These are phyloP conservation scores for Prionace glauca DNA, from an alignment of 2,797 vertebrate genomes.

Conservation along the genomic window DNA sequence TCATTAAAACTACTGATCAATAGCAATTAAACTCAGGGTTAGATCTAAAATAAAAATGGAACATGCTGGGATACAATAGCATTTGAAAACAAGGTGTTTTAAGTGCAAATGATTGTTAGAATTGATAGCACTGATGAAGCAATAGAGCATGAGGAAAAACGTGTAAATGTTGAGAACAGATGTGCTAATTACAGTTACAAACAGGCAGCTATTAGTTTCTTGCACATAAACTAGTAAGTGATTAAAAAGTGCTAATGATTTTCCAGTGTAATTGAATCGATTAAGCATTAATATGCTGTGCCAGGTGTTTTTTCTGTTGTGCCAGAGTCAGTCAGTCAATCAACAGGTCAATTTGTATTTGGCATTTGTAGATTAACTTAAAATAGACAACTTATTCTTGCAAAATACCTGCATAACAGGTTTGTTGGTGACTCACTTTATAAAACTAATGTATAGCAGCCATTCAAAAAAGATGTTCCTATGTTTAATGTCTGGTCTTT, in stretches of 20 bases:
- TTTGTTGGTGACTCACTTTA: not conserved
- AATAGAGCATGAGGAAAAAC: not conserved
- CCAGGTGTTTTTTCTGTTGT: not conserved
- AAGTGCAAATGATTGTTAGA: not conserved
- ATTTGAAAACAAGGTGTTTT: not conserved
- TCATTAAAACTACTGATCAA: not conserved
- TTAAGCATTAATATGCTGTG: not conserved
- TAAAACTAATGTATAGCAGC: not conserved
- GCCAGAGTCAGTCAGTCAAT: not conserved
- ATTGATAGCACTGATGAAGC: not conserved
- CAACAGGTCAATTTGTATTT: not conserved
- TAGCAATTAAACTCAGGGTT: not conserved
- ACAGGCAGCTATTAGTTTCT: not conserved
- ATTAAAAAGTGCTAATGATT: not conserved
- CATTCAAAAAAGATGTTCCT: not conserved
- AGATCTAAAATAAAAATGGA: not conserved
- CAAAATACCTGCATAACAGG: not conserved
- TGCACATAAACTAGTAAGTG: not conserved
- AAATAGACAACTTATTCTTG: not conserved
- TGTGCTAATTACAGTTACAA: not conserved
- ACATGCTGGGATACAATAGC: not conserved
- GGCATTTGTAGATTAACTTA: not conserved
- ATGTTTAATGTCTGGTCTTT: not conserved
- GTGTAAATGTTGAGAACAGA: not conserved
- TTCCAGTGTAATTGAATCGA: not conserved